Evolutionary conservation across 2,797 vertebrate genomes (phyloP), one percentile per base, ranked within the genome.

Genomic region (Notolabrus celidotus): DNA sequence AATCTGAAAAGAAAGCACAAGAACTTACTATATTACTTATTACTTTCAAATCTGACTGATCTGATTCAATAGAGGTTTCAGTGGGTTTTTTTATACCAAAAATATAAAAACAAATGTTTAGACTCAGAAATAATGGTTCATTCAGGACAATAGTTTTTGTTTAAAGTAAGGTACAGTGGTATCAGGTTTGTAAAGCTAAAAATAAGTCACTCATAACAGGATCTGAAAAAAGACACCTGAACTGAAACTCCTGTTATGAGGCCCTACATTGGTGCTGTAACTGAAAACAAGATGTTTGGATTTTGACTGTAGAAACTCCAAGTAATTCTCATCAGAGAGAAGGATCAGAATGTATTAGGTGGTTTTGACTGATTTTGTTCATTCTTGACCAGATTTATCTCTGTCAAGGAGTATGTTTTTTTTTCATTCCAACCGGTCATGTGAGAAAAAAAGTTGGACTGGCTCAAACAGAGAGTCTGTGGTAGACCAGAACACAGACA

Each of bases 1-100:
- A 93, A 87, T 89, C 96, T 97, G 88, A 47, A 78, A 55, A 43
- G 3, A 67, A 52, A 62, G 33, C 34, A 34, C 33, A 56, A 10
- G 67, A 65, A 41, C 3, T 5, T 43, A 20, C 15, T 29, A 31
- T 0, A 29, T 43, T 23, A n/a, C 0, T 3, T 6, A 64, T 4
- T 8, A n/a, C 22, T 58, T 36, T 31, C 1, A 20, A 23, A 4
- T 59, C 20, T 38, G 17, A 46, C 19, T 19, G 23, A 52, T 39
- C 42, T 16, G 10, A 36, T 38, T 12, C 4, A 41, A 1, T 23
- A 3, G 16, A 29, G n/a, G 42, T n/a, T 14, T 31, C 49, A 70
- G 38, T 43, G 7, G 31, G n/a, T n/a, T 36, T 22, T 29, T 3
- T 6, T 19, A 20, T 14, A 33, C 7, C 14, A 36, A n/a, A 22